These are phyloP conservation scores for Torymus auratus DNA, from an alignment of 2,888 invertebrate species.

Conservation along the genomic window DNA sequence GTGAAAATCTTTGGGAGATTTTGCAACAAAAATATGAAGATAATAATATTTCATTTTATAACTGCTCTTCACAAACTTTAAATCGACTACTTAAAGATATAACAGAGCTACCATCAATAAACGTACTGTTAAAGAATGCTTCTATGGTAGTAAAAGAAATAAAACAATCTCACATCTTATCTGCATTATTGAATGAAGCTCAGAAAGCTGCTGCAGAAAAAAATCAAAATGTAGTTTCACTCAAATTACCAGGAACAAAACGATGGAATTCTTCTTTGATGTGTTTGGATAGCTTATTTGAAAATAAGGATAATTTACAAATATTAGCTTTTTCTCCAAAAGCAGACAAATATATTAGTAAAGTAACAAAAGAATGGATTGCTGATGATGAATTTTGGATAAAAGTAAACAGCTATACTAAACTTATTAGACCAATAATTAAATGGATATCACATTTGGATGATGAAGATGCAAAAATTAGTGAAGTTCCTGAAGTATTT, in stretches of 20 bases:
- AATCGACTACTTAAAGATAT: slow-evolving; percentile 64
- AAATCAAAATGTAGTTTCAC: slow-evolving; percentile 48
- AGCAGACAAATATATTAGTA: slow-evolving; percentile 55
- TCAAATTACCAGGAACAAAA: slow-evolving; percentile 61
- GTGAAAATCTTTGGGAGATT: slow-evolving; percentile 63
- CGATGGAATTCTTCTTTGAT: slow-evolving; percentile 61
- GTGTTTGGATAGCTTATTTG: slow-evolving; percentile 61
- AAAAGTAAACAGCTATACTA: slow-evolving; percentile 54
- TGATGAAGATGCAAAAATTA: slow-evolving; percentile 60
- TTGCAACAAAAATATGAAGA: slow-evolving; percentile 61
- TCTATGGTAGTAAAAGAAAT: slow-evolving; percentile 62
- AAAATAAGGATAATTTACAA: slow-evolving; percentile 63
- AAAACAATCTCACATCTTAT: slow-evolving; percentile 61
- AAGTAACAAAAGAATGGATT: slow-evolving; percentile 55
- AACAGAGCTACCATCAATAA: slow-evolving; percentile 52
- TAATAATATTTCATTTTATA: slow-evolving; percentile 61
- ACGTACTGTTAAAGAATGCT: slow-evolving; percentile 57
- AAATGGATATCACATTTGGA: slow-evolving; percentile 60
- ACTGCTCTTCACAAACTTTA: slow-evolving; percentile 63
- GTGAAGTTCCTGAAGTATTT: slow-evolving; percentile 61
- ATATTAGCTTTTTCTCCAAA: slow-evolving; percentile 59
- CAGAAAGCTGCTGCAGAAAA: slow-evolving; percentile 56
- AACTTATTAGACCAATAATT: slow-evolving; percentile 58
- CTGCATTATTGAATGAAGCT: slow-evolving; percentile 57
- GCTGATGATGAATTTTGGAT: slow-evolving; percentile 60